phyloP scores from a whole-genome alignment of 2,797 vertebrate genomes.

The Taenioides sp. region DNA sequence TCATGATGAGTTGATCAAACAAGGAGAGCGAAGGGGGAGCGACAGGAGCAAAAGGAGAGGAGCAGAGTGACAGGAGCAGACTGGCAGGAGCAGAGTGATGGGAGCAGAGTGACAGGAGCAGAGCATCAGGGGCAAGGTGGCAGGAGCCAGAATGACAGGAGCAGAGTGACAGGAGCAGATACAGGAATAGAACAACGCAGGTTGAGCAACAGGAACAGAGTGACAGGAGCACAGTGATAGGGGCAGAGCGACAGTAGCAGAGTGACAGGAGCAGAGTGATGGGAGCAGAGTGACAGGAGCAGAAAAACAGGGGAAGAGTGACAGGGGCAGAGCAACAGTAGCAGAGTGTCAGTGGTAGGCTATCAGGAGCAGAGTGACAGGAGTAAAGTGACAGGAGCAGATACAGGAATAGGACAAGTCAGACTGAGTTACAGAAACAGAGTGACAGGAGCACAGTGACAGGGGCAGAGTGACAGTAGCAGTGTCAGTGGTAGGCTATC shows the following conservation, averaged over 20 bases:
- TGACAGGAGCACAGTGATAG: background rate
- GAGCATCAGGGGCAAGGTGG: no score
- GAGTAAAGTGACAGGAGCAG: background rate
- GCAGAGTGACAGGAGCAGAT: background rate
- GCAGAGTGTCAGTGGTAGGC: no score
- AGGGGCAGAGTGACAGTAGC: no score
- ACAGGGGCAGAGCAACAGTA: no score
- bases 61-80: background rate
- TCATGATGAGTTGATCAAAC: slow-evolving; percentile 9
- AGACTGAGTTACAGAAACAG: no score
- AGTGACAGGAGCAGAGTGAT: background rate
- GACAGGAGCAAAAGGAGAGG: no score
- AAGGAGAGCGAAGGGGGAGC: background rate
- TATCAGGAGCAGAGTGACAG: background rate
- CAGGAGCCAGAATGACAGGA: background rate
- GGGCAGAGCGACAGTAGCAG: background rate
- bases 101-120: no score
- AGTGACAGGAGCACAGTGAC: no score
- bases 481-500: background rate
- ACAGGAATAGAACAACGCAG: background rate
- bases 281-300: background rate
- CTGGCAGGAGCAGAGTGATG: no score
- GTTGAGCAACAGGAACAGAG: background rate
- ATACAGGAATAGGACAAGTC: background rate
- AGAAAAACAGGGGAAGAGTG: no score